A percentile compares a stretch with the other conserved stretches of the same genome.
These are phyloP conservation scores for Oncorhynchus tshawytscha DNA, from an alignment of 2,113 vertebrate genomes.

Conservation along the genomic window DNA sequence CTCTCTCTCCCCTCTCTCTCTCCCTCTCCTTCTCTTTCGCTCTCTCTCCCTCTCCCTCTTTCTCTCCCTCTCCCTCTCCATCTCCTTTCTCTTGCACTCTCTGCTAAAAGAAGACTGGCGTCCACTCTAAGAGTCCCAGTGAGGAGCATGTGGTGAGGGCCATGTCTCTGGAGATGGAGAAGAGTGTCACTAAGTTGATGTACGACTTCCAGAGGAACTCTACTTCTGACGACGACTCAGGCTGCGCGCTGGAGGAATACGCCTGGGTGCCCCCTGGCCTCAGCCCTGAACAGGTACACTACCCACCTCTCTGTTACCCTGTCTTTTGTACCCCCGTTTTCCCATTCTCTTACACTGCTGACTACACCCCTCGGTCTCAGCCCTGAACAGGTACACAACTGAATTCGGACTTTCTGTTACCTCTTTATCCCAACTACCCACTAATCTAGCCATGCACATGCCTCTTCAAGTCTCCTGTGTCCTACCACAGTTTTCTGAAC, in stretches of 20 bases:
- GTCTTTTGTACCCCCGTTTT: constrained; percentile 1
- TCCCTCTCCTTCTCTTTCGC: not conserved
- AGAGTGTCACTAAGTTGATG: constrained; percentile 97
- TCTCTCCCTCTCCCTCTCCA: not conserved
- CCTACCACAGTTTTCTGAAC: not conserved
- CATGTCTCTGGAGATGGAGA: constrained; percentile 99
- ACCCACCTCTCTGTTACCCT: not conserved
- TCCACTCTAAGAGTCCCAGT: constrained; percentile 81
- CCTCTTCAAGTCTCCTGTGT: too few species aligned
- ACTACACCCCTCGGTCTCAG: constrained; percentile 77
- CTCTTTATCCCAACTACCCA: not conserved
- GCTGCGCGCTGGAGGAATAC: constrained; percentile 95
- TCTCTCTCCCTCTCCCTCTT: not conserved
- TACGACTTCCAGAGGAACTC: constrained; percentile 99
- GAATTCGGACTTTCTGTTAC: too few species aligned
- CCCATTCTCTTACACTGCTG: constrained; percentile 12
- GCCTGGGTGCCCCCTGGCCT: constrained; percentile 94
- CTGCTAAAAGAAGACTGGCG: constrained; percentile 80
- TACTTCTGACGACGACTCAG: constrained; percentile 94
- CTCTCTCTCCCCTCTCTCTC: not conserved
- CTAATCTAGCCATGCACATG: too few species aligned
- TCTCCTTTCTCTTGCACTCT: not conserved
- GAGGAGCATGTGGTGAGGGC: constrained; percentile 91
- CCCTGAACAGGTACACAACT: constrained; percentile 86
- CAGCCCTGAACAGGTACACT: constrained; percentile 91